Conservation (phyloP, 1,140 invertebrate species). For the Leptopilina boulardi region DNA sequence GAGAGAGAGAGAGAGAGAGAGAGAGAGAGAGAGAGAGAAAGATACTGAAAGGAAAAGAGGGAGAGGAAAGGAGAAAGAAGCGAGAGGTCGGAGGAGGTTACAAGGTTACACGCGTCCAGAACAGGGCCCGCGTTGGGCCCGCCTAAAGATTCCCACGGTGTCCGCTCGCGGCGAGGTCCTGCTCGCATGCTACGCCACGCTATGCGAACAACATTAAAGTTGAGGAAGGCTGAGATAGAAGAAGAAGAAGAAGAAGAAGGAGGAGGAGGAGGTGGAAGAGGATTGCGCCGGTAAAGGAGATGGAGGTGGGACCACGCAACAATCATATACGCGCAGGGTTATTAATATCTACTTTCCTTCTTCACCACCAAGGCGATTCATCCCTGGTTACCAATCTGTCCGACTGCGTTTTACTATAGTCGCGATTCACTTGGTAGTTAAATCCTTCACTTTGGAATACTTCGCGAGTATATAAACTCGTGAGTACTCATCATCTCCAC, state of each 20-base stretch:
- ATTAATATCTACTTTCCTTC: constrained; percentile 69
- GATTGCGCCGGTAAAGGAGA: constrained; percentile 33
- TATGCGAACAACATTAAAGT: constrained; percentile 69
- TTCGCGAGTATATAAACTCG: constrained; percentile 37
- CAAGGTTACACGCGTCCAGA: constrained; percentile 74
- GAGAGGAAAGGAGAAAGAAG: constrained; percentile 49
- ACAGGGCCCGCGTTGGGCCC: constrained; percentile 68
- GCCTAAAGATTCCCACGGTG: constrained; percentile 75
- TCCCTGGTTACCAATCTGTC: constrained; percentile 58
- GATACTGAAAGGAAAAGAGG: constrained; percentile 19
- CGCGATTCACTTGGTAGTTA: constrained; percentile 51
- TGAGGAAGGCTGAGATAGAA: constrained; percentile 62
- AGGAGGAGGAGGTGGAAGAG: constrained; percentile 51
- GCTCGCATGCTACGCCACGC: constrained; percentile 68
- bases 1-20: constrained; percentile 36
- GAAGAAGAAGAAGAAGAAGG: constrained; percentile 49
- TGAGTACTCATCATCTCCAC: constrained; percentile 40
- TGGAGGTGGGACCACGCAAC: constrained; percentile 63
- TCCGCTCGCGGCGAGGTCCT: constrained; percentile 71
- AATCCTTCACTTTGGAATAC: constrained; percentile 49
- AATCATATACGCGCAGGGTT: constrained; percentile 67
- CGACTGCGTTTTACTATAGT: constrained; percentile 10
- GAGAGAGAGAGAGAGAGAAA: constrained; percentile 39
- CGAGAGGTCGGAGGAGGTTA: constrained; percentile 71
- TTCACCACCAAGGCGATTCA: constrained; percentile 55